Evolutionary conservation across 2,113 vertebrate genomes (phyloP).

Genomic region (Gavialis gangeticus): DNA sequence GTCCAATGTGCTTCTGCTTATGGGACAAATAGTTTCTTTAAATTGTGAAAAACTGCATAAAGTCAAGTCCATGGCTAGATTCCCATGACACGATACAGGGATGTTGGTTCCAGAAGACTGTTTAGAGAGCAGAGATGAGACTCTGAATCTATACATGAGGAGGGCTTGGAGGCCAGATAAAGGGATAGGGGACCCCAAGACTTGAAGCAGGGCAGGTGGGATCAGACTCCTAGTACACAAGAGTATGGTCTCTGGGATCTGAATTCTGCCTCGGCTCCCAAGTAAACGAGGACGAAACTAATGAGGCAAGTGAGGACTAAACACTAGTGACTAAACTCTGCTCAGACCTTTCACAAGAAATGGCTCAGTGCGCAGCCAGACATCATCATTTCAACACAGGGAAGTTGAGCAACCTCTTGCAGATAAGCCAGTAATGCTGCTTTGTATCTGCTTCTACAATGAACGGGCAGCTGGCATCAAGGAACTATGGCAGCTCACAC

Average conservation of each 20-base stretch:
- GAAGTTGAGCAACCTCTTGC: not conserved
- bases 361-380: not conserved
- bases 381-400: not conserved
- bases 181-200: no score
- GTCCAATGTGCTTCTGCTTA: rapidly evolving
- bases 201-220: no score
- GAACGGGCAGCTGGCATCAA: not conserved
- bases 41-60: not conserved
- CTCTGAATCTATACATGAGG: not conserved
- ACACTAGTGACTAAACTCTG: not conserved
- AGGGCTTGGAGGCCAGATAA: no score
- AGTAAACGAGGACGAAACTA: no score
- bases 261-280: no score
- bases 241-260: no score
- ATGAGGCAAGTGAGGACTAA: no score
- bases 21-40: not conserved
- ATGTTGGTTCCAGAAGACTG: not conserved
- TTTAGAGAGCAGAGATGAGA: not conserved
- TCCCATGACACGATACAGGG: not conserved
- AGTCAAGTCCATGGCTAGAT: not conserved
- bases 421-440: not conserved
- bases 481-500: not conserved
- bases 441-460: rapidly evolving
- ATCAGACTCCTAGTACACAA: no score
- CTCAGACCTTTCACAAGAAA: not conserved